phyloP scores from a whole-genome alignment of 1,140 invertebrate genomes.

The Lepidotrigona ventralis region DNA sequence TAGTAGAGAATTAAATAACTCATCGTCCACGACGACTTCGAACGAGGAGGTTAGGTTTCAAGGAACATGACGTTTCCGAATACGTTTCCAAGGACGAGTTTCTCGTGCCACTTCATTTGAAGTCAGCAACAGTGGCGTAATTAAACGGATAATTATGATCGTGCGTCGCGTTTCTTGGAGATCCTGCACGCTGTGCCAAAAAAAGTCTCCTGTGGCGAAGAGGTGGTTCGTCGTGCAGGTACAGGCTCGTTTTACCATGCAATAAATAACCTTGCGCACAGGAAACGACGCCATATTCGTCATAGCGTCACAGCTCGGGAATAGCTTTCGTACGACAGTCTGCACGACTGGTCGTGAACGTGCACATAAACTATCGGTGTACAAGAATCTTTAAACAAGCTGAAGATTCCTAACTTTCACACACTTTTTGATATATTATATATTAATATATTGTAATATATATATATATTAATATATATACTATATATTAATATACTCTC shows the following conservation, averaged over 20 bases:
- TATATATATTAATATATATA: no score
- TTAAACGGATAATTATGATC: slow-evolving; percentile 49
- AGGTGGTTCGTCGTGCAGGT: slow-evolving; percentile 16
- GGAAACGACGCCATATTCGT: slow-evolving; percentile 69
- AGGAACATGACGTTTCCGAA: neutral
- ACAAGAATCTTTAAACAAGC: neutral
- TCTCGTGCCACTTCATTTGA: neutral
- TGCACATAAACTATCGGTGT: neutral
- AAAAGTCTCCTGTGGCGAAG: neutral
- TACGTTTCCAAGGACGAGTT: neutral
- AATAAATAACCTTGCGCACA: slow-evolving; percentile 67
- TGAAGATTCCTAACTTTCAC: neutral
- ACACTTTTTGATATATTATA: no score
- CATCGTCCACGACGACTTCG: neutral
- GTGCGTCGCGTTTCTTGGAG: slow-evolving; percentile 20
- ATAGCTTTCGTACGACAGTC: slow-evolving; percentile 38
- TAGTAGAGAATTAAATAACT: neutral
- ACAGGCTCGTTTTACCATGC: slow-evolving; percentile 51
- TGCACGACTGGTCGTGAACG: neutral
- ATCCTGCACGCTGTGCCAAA: slow-evolving; percentile 21
- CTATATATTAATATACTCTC: no score
- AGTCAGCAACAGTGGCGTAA: slow-evolving; percentile 28
- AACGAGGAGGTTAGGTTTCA: neutral
- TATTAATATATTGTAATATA: no score
- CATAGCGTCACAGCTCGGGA: slow-evolving; percentile 55